Percentiles rank a stretch among this genome's conserved stretches.
phyloP scores from a whole-genome alignment of 2,797 vertebrate species.

The Numenius phaeopus region DNA sequence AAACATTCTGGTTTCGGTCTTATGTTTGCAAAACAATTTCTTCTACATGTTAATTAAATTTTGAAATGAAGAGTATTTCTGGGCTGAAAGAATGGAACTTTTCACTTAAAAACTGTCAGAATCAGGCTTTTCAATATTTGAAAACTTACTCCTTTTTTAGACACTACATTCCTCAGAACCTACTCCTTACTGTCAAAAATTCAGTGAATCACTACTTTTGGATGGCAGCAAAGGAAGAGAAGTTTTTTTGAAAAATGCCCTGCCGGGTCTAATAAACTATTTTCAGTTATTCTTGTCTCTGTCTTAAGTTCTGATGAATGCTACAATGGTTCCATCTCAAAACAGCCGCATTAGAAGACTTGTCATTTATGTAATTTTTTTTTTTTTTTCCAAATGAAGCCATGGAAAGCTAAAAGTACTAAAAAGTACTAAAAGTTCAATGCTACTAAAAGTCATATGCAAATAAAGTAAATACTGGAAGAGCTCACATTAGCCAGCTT shows the following conservation, averaged over 20 bases:
- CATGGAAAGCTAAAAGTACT: background rate
- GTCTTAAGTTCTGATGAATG: background rate
- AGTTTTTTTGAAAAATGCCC: constrained; percentile 4
- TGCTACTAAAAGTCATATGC: background rate
- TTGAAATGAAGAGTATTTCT: background rate
- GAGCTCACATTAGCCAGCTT: constrained; percentile 72
- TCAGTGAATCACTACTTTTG: constrained; percentile 25
- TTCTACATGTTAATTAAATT: background rate
- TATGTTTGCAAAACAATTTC: background rate
- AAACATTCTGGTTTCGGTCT: background rate
- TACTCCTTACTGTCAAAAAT: constrained; percentile 41
- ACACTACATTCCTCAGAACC: background rate
- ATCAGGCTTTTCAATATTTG: constrained; percentile 37
- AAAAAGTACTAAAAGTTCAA: background rate
- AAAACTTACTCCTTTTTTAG: constrained; percentile 26
- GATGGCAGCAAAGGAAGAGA: constrained; percentile 5
- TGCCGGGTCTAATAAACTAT: constrained; percentile 23
- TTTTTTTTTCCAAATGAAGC: background rate
- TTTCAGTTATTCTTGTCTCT: background rate
- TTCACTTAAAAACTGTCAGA: constrained; percentile 45
- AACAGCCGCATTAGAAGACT: background rate
- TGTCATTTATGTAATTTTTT: background rate
- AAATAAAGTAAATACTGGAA: constrained; percentile 16
- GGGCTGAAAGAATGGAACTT: background rate
- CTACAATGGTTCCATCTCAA: background rate